A percentile compares a stretch with the other conserved stretches of the same genome.
These are phyloP conservation scores for Clostera curtula DNA, from an alignment of 2,888 invertebrate genomes.

Conservation along the genomic window DNA sequence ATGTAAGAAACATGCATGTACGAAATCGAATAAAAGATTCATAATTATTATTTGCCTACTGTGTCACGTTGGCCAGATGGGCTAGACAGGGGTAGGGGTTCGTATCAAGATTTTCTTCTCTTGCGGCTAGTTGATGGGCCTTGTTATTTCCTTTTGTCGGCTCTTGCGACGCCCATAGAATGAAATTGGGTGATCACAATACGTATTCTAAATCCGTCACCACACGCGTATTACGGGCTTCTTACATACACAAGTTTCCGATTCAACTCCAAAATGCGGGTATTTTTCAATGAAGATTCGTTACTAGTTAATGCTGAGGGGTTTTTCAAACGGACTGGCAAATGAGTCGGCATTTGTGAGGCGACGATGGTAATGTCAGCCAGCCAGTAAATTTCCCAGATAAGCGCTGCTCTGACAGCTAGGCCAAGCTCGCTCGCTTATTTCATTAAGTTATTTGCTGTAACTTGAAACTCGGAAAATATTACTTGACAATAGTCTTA, in stretches of 20 bases:
- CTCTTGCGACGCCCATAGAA: background rate
- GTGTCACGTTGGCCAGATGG: too few species aligned
- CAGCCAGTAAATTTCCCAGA: slow-evolving; percentile 67
- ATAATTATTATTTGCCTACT: too few species aligned
- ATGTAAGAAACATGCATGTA: too few species aligned
- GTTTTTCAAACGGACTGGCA: slow-evolving; percentile 61
- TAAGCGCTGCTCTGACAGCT: slow-evolving; percentile 57
- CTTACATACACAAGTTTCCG: background rate
- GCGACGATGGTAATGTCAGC: slow-evolving; percentile 65
- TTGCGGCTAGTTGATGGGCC: too few species aligned
- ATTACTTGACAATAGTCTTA: slow-evolving; percentile 20
- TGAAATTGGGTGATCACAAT: too few species aligned
- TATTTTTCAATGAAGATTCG: slow-evolving; percentile 31
- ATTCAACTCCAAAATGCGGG: slow-evolving; percentile 11
- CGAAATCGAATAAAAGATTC: too few species aligned
- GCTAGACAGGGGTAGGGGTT: too few species aligned
- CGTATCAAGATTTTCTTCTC: too few species aligned
- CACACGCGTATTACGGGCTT: background rate
- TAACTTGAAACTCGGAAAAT: slow-evolving; percentile 46
- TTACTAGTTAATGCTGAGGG: slow-evolving; percentile 39
- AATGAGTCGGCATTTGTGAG: slow-evolving; percentile 60
- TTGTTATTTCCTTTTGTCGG: too few species aligned
- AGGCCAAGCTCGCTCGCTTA: slow-evolving; percentile 52
- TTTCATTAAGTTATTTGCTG: slow-evolving; percentile 65
- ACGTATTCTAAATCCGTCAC: too few species aligned